Base-by-base conservation (phyloP, 1,140 invertebrate species). In the Pentalonia nigronervosa region DNA sequence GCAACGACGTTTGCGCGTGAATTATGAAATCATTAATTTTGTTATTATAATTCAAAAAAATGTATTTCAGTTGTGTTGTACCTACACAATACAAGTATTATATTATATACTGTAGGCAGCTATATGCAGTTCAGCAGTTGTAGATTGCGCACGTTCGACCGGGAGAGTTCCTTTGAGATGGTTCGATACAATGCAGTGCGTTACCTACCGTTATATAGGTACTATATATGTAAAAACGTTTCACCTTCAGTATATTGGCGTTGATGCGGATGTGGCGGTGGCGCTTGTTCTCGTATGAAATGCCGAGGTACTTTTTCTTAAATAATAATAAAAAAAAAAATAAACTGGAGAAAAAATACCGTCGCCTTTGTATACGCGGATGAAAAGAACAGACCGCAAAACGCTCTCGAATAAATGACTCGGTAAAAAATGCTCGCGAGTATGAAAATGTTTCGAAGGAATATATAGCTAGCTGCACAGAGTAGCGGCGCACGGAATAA, bases 381-480 rank as follows among this genome's bases (percentile, higher is more conserved):
- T 84, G 60, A 86, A 87, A 17, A 48, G 84, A 87, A 87, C 47
- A 50, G n/a, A 88, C 30, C 86, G 48, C 47, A 20, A 87, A 87
- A 86, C 21, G 30, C 47, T 87, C 86, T 87, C 17, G 45, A 67
- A 67, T 14, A 48, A 87, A 86, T 86, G 23, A 47, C 23, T 86
- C 41, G 84, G 41, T 45, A 34, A 87, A 87, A 87, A 87, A 45
- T 23, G 25, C 84, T 48, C 17, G 8, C 21, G 83, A 84, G 34
- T 86, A 47, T 86, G 84, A 30, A 86, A 84, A 47, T 86, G 30
- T 87, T 87, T 41, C 47, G 86, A 48, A 88, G 45, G 47, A 88
- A 88, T 50, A 45, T n/a, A n/a, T 25, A 48, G 30, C 9, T 21
- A 45, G 23, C 20, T 4, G 9, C 20, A 84, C 83, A 45, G 45